Evolutionary conservation across 2,888 invertebrate species (phyloP).

Genomic region (Drosophila sordidapex): DNA sequence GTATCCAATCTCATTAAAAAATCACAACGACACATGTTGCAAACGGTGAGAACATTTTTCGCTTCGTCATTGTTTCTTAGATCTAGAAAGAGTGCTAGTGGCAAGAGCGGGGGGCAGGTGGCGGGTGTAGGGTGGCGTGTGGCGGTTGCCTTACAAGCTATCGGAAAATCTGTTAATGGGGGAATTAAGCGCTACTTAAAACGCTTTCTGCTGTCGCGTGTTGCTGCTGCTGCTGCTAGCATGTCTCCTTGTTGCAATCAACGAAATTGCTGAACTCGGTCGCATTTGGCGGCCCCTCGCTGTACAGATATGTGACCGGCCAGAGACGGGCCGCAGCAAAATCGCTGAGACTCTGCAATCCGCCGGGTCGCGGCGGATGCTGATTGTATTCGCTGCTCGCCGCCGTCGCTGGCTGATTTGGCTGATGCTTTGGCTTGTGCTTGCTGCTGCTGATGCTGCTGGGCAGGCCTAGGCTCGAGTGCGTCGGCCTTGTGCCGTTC

Average conservation of each 20-base stretch:
- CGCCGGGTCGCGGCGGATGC: constrained; percentile 83
- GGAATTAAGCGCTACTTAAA: constrained; percentile 34
- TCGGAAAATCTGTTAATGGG: constrained; percentile 42
- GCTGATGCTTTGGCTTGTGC: constrained; percentile 75
- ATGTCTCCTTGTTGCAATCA: constrained; percentile 85
- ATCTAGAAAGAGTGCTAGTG: constrained; percentile 17
- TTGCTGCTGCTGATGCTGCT: constrained; percentile 64
- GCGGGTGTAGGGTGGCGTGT: not conserved
- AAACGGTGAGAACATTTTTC: constrained; percentile 60
- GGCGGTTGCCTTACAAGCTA: constrained; percentile 33
- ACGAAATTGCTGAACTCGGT: constrained; percentile 86
- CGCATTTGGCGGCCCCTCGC: constrained; percentile 91
- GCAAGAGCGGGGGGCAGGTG: constrained; percentile 2
- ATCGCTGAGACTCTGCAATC: constrained; percentile 83
- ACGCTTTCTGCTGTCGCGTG: constrained; percentile 28
- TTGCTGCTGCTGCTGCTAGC: constrained; percentile 66
- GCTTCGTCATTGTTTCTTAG: constrained; percentile 51
- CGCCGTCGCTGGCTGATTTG: constrained; percentile 62
- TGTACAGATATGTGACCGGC: constrained; percentile 93
- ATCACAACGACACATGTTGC: constrained; percentile 67
- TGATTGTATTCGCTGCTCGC: constrained; percentile 80
- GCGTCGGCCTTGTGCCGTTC: constrained; percentile 73
- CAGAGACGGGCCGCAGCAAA: constrained; percentile 87
- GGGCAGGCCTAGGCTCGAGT: constrained; percentile 85
- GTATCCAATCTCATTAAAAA: constrained; percentile 73